Conservation (phyloP, 53 echinoderm and acorn worm genomes). For the Actinopyga echinites region DNA sequence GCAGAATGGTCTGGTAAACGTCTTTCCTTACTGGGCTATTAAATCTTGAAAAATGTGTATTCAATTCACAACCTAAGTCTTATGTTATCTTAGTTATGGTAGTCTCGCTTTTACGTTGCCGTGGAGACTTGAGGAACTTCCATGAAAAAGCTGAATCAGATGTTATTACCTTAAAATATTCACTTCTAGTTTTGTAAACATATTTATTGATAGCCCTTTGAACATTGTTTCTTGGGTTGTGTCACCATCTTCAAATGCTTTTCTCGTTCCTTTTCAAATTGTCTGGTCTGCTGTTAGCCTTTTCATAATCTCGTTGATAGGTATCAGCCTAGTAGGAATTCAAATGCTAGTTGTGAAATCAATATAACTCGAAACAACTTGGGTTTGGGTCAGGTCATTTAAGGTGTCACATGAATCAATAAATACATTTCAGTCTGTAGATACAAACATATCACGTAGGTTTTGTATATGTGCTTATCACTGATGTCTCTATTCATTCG, state of each 20-base stretch:
- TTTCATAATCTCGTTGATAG: neutral
- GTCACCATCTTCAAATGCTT: neutral
- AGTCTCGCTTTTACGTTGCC: too few species aligned
- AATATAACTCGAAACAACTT: conserved; percentile 6
- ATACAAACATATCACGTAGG: neutral
- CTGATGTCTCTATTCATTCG: neutral
- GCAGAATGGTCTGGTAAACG: too few species aligned
- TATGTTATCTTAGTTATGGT: too few species aligned
- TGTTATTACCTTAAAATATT: neutral
- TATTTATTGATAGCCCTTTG: conserved; percentile 10
- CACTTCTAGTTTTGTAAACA: neutral
- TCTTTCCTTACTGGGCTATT: too few species aligned
- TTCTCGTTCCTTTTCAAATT: neutral
- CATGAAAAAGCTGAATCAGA: neutral
- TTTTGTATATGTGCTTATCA: neutral
- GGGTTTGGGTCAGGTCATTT: neutral
- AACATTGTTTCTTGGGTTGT: neutral
- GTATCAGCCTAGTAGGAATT: neutral
- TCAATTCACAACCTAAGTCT: too few species aligned
- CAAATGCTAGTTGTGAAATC: neutral
- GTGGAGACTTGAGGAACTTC: too few species aligned
- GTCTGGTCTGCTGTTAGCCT: neutral
- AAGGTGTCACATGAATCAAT: neutral
- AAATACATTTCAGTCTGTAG: neutral
- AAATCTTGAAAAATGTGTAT: too few species aligned